A percentile compares a stretch with the other conserved stretches of the same genome.
These are phyloP conservation scores for Spinibarbus caldwelli DNA, from an alignment of 2,797 vertebrate genomes.

Conservation along the genomic window DNA sequence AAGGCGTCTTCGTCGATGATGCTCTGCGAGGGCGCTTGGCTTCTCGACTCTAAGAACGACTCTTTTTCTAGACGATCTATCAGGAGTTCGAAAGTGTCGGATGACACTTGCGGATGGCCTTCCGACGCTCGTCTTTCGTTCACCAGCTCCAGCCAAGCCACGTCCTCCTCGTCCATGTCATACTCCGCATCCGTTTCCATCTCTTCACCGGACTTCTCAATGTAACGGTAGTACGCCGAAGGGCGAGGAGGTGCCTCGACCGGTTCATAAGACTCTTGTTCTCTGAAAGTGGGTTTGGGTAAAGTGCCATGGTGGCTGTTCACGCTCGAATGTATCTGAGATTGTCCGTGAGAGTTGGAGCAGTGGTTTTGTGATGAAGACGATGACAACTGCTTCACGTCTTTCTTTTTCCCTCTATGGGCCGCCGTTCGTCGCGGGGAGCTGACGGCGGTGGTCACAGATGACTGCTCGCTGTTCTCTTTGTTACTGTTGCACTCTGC, in stretches of 20 bases:
- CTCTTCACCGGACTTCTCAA: constrained; percentile 83
- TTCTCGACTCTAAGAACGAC: constrained; percentile 83
- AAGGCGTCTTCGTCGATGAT: constrained; percentile 86
- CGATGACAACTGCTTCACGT: constrained; percentile 78
- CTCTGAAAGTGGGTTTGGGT: constrained; percentile 83
- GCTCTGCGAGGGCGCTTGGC: constrained; percentile 78
- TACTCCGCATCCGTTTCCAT: constrained; percentile 84
- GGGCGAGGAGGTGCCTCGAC: constrained; percentile 76
- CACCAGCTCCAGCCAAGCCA: constrained; percentile 87
- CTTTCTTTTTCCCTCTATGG: constrained; percentile 87
- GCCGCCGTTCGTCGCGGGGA: constrained; percentile 77
- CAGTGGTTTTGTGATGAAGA: constrained; percentile 59
- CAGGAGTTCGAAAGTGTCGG: constrained; percentile 86
- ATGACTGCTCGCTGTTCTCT: constrained; percentile 88
- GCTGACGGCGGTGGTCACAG: constrained; percentile 75
- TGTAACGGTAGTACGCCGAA: constrained; percentile 82
- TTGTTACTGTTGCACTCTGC: constrained; percentile 92
- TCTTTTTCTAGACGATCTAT: constrained; percentile 87
- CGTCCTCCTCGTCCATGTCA: constrained; percentile 90
- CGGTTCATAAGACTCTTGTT: constrained; percentile 76
- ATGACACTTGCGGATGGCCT: constrained; percentile 77
- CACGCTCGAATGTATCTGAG: constrained; percentile 77
- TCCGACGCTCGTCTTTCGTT: constrained; percentile 82
- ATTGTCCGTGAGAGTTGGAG: constrained; percentile 62
- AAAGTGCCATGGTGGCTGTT: constrained; percentile 67